These are phyloP conservation scores for Helogale parvula DNA, from an alignment of 2,113 vertebrate genomes.

Conservation along the genomic window DNA sequence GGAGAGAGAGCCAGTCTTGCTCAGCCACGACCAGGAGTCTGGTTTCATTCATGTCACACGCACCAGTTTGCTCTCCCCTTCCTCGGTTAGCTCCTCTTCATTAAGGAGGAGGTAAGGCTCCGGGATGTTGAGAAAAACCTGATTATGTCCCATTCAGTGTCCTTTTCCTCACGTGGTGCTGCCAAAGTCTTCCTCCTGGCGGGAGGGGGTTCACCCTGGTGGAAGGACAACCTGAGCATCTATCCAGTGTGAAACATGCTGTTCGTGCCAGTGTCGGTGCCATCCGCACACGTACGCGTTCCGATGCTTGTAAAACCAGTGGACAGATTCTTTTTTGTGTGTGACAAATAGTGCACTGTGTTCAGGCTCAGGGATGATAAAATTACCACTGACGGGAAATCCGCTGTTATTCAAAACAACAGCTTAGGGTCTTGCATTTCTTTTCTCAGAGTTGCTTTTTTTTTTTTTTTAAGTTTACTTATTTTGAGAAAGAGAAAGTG, in stretches of 20 bases:
- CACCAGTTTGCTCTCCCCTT: not conserved
- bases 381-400: not conserved
- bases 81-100: not conserved
- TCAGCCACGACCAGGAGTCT: not conserved
- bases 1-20: not conserved
- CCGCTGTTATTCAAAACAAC: conserved; percentile 8
- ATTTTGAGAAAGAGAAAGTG: too few relatives aligned
- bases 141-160: not conserved
- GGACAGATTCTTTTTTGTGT: not conserved
- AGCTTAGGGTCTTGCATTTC: not conserved
- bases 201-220: not conserved
- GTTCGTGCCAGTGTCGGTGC: not conserved
- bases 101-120: not conserved
- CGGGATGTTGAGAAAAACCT: not conserved
- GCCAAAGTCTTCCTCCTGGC: not conserved
- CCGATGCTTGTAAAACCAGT: not conserved
- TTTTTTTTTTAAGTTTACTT: too few relatives aligned
- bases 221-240: not conserved
- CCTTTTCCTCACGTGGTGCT: not conserved
- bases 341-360: not conserved
- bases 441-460: not conserved
- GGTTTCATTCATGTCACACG: not conserved
- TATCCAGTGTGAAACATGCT: not conserved
- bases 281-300: not conserved
- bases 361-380: not conserved